A percentile compares a stretch with the other conserved stretches of the same genome.
Conservation (phyloP, 2,113 vertebrate species). For the Uropsilus gracilis region DNA sequence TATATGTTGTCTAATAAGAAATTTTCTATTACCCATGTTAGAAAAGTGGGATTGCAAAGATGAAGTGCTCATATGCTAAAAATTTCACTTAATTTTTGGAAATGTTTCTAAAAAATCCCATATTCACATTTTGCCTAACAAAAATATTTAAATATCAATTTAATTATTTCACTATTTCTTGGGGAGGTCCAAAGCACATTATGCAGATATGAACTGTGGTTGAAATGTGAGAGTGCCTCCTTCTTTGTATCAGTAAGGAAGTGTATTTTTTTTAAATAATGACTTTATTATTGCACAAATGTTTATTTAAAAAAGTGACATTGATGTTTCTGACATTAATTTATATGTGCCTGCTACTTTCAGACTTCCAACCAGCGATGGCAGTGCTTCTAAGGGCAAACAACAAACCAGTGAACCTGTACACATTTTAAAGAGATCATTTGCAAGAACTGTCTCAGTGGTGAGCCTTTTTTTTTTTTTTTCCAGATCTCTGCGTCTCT, state of each 20-base stretch:
- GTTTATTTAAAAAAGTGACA: not conserved
- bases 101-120: not conserved
- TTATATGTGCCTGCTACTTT: slow-evolving; percentile 55
- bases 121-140: not conserved
- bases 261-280: no score
- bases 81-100: not conserved
- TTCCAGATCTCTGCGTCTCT: not conserved
- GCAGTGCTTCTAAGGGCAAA: slow-evolving; percentile 96
- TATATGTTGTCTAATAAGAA: not conserved
- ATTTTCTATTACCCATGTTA: not conserved
- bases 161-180: not conserved
- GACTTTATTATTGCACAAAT: slow-evolving; percentile 17
- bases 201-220: no score
- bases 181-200: no score
- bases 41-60: not conserved
- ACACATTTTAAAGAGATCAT: slow-evolving; percentile 97
- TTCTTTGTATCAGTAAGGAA: no score
- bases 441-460: slow-evolving; percentile 97
- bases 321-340: slow-evolving; percentile 9
- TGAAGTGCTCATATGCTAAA: not conserved
- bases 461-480: slow-evolving; percentile 83
- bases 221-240: no score
- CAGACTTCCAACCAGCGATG: slow-evolving; percentile 97
- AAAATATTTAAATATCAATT: not conserved
- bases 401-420: slow-evolving; percentile 98